Evolutionary conservation across 2,888 invertebrate species (phyloP).

Genomic region (Chelonus formosanus): DNA sequence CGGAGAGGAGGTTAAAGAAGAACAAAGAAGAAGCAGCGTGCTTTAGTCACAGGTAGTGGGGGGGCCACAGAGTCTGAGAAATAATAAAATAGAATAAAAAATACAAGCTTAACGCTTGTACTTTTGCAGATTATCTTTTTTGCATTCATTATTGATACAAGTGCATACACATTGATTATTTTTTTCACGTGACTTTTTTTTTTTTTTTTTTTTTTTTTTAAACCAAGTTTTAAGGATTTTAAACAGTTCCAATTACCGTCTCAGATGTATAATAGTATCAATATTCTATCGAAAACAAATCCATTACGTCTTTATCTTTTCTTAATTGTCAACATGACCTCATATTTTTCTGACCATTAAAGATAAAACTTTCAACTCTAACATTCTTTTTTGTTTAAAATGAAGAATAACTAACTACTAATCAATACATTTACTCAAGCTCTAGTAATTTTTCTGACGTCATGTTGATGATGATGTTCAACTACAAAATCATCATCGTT

Average conservation of each 20-base stretch:
- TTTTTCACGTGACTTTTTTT: constrained; percentile 2
- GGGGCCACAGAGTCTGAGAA: neutral
- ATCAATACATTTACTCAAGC: constrained; percentile 23
- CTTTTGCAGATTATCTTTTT: constrained; percentile 1
- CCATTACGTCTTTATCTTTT: constrained; percentile 8
- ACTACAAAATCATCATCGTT: constrained; percentile 7
- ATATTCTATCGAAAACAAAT: too few species aligned
- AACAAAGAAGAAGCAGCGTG: constrained; percentile 41
- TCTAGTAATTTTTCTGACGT: constrained; percentile 17
- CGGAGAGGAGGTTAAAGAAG: constrained; percentile 30
- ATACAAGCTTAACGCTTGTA: neutral
- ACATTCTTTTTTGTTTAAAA: neutral
- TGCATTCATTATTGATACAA: constrained; percentile 13
- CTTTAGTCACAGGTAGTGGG: constrained; percentile 26
- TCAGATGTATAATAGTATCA: too few species aligned
- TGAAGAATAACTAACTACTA: constrained; percentile 14
- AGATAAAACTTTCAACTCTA: neutral
- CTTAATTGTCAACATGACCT: constrained; percentile 11
- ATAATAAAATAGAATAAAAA: neutral
- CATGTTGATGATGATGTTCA: constrained; percentile 14
- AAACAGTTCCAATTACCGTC: too few species aligned
- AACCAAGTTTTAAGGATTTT: too few species aligned
- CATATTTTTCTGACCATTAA: constrained; percentile 1
- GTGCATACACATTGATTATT: neutral
- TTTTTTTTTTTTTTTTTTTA: neutral